Evolutionary conservation across 2,888 invertebrate genomes (phyloP).

Genomic region (Epirrita christyi): DNA sequence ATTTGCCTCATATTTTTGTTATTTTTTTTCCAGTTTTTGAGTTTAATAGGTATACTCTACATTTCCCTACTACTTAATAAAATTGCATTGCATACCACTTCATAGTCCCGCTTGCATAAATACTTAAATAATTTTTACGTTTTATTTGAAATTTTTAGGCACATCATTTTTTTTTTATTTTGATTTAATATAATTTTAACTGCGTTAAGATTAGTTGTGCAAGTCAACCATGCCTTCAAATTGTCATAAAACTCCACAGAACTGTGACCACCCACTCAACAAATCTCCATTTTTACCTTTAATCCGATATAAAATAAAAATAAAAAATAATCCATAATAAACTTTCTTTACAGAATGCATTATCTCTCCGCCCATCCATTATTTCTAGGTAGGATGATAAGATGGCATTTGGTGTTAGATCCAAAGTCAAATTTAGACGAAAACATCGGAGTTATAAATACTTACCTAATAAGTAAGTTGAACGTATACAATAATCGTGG

Average conservation of each 20-base stretch:
- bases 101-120: too few relatives aligned
- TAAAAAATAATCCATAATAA: constrained; percentile 35
- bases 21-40: too few relatives aligned
- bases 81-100: too few relatives aligned
- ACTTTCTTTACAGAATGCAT: constrained; percentile 38
- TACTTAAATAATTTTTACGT: too few relatives aligned
- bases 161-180: too few relatives aligned
- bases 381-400: constrained; percentile 56
- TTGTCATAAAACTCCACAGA: constrained; percentile 21
- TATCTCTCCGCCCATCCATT: constrained; percentile 49
- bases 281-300: constrained; percentile 38
- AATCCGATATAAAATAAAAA: constrained; percentile 37
- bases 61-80: too few relatives aligned
- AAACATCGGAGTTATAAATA: constrained; percentile 48
- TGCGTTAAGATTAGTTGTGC: too few relatives aligned
- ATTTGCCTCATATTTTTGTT: too few relatives aligned
- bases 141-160: too few relatives aligned
- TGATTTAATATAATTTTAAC: too few relatives aligned
- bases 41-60: too few relatives aligned
- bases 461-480: background rate
- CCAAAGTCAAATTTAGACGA: constrained; percentile 78
- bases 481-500: too few relatives aligned
- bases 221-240: constrained; percentile 8
- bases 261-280: constrained; percentile 35
- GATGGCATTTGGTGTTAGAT: constrained; percentile 64